These are phyloP conservation scores for Daktulosphaira vitifoliae DNA, from an alignment of 1,140 invertebrate species.

Conservation along the genomic window DNA sequence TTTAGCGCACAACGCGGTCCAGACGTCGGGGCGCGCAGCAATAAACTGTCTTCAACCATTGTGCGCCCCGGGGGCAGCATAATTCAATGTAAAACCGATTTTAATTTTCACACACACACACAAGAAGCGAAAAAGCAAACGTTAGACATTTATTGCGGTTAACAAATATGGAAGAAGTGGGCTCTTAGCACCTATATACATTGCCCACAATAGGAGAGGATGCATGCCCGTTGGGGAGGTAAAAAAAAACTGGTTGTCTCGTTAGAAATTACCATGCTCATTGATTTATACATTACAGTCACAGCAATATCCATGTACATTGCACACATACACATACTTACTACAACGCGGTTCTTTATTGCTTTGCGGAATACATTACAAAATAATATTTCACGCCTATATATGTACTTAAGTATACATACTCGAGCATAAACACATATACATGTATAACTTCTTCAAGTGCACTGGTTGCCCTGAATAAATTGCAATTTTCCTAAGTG, in stretches of 20 bases:
- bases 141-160: conserved; percentile 1
- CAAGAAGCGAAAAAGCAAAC: too few relatives aligned
- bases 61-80: too few relatives aligned
- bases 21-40: too few relatives aligned
- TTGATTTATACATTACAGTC: conserved; percentile 21
- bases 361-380: conserved; percentile 16
- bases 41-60: too few relatives aligned
- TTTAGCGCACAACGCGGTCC: too few relatives aligned
- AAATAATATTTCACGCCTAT: conserved; percentile 21
- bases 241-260: conserved; percentile 28
- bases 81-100: too few relatives aligned
- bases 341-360: conserved; percentile 4
- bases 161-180: conserved; percentile 6
- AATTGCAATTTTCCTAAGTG: too few relatives aligned
- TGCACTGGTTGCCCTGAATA: background rate
- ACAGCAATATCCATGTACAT: background rate
- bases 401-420: background rate
- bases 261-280: conserved; percentile 21
- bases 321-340: background rate
- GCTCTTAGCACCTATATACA: background rate
- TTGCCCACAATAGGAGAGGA: background rate
- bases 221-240: background rate
- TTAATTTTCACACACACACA: too few relatives aligned
- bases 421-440: background rate
- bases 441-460: too few relatives aligned